Base-by-base conservation (phyloP, 2,888 invertebrate genomes). In the Drosophila dives region DNA sequence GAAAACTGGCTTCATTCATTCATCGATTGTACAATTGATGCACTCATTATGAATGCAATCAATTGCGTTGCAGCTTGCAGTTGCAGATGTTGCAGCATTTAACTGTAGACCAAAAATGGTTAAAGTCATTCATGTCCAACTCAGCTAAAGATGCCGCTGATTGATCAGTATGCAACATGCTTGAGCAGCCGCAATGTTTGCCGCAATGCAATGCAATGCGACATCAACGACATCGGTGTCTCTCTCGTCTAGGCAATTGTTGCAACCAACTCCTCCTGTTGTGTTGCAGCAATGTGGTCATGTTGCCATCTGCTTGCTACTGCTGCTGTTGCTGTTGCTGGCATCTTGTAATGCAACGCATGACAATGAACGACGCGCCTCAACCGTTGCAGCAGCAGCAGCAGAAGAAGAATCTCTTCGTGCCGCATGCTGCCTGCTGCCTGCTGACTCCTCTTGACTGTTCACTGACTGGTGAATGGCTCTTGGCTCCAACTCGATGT, bases 301-400 rank as follows among this genome's bases (percentile, higher is more conserved):
- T 69, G 68, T 53, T 53, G 51, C 59, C 70, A 62, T 56, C 56
- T 56, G 62, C 60, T 62, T 62, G 34, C 56, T 61, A 32, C 10
- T 62, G 71, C 40, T 61, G 64, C 51, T 76, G 65, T 63, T 65
- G 72, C 23, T 48, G 12, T 15, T 17, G 23, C n/a, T 80, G 91
- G 91, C 90, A 91, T 91, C 88, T 86, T 89, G 91, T 91, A 89
- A 91, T 90, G 91, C 89, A 85, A 89, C 91, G 90, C 91, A 90
- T 91, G 89, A 91, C 91, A 91, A 90, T 90, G 90, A 91, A 90
- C 76, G 60, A 53, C 64, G 75, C 72, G 69, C 73, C 69, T 64
- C 73, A 64, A 64, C 67, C 73, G 75, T 75, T 66, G 64, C 69
- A 54, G 36, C 26, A 29, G 6, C 11, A 29, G 1, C 49, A 26